A percentile compares a stretch with the other conserved stretches of the same genome.
Conservation (phyloP, 2,797 vertebrate genomes). For the Onychomys torridus region DNA sequence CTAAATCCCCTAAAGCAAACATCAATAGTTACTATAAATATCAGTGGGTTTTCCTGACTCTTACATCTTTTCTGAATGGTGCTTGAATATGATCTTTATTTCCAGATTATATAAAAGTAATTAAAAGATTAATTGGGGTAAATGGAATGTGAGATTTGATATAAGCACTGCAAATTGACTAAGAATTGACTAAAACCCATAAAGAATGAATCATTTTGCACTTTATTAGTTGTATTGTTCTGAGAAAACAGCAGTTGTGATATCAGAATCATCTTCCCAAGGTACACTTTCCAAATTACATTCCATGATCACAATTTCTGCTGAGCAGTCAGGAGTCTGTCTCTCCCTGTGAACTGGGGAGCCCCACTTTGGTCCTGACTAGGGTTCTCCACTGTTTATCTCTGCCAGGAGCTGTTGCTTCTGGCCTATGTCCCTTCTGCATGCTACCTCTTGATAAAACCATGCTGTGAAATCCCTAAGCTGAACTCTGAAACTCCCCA, state of each 20-base stretch:
- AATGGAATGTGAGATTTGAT: constrained; percentile 60
- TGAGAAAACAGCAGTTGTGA: background rate
- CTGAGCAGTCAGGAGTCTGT: background rate
- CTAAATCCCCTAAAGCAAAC: constrained; percentile 52
- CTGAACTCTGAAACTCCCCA: constrained; percentile 15
- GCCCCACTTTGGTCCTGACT: background rate
- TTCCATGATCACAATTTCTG: constrained; percentile 3
- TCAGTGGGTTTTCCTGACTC: constrained; percentile 24
- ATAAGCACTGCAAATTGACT: constrained; percentile 41
- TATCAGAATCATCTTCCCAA: constrained; percentile 54
- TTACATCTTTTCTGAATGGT: constrained; percentile 21
- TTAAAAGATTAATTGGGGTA: constrained; percentile 48
- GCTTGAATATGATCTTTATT: constrained; percentile 50
- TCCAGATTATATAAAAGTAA: constrained; percentile 50
- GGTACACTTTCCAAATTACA: background rate
- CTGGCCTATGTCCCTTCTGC: background rate
- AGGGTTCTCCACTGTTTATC: background rate
- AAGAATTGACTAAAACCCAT: constrained; percentile 42
- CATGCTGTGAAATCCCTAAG: background rate
- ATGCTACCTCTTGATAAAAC: background rate
- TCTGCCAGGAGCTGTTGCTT: background rate
- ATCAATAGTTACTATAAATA: constrained; percentile 37
- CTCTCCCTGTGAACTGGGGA: background rate
- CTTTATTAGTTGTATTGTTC: constrained; percentile 24
- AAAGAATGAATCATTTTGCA: constrained; percentile 22